Base-by-base conservation (phyloP, 1,140 invertebrate genomes). In the Tetragonula clypearis region DNA sequence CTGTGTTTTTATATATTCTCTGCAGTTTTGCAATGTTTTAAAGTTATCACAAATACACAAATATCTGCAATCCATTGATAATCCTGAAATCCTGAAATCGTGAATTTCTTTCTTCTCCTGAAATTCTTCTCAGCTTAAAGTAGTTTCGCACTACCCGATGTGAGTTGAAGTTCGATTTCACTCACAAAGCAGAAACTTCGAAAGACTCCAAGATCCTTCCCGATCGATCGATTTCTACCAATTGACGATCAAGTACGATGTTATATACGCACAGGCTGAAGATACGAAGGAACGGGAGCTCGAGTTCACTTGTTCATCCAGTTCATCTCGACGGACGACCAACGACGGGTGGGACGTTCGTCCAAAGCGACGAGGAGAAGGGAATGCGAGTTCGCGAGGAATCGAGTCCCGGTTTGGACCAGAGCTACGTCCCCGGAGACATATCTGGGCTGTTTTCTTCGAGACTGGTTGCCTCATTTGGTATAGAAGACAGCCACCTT, bases 281-380 rank as follows among this genome's bases (percentile, higher is more conserved):
- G 58, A 75, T 72, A 62, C 66, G 41, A 85, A 90, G 88, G 87
- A 92, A 92, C 88, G 87, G 84, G 84, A 84, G 75, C 87, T 89
- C 82, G 89, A 93, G 93, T 93, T 94, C 90, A 94, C 92, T 94
- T 93, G 93, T 90, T 91, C 91, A 79, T 93, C 92, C 90, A 93
- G 93, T 92, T 82, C 41, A 49, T 49, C 41, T 49, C 85, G 78
- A 72, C 53, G 65, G 58, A 82, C 58, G 73, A 60, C 68, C 85
- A 86, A 71, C 90, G 86, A 80, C 86, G 65, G n/a, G 78, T 83
- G 93, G 94, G 93, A 93, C 94, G 88, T 94, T 94, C 92, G 94
- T 93, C 93, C 85, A 93, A 82, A 35, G 75, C 60, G 73, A 41
- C 19, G 72, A 53, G 73, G 79, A 83, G 66, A 65, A 79, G 80